Percentiles rank a stretch among this genome's conserved stretches.
Conservation (phyloP, 2,797 vertebrate species). For the Periophthalmus magnuspinnatus region DNA sequence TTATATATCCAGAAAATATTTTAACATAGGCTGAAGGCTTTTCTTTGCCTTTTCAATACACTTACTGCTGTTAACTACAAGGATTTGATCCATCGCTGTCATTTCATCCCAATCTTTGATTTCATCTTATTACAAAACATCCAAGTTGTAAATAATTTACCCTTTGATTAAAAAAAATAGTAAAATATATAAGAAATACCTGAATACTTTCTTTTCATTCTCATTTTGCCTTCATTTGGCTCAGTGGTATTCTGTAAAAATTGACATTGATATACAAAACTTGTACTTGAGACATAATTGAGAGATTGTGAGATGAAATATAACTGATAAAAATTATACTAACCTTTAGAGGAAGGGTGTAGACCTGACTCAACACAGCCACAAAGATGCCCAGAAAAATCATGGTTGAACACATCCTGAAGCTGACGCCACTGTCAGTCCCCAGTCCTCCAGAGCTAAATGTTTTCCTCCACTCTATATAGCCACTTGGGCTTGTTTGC, state of each 20-base stretch:
- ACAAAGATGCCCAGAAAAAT: conserved; percentile 53
- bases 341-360: conserved; percentile 72
- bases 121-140: conserved; percentile 61
- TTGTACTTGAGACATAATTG: not conserved
- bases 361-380: conserved; percentile 56
- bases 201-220: conserved; percentile 70
- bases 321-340: conserved; percentile 31
- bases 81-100: conserved; percentile 79
- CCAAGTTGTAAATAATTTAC: not conserved
- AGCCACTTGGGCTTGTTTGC: conserved; percentile 45
- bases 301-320: not conserved
- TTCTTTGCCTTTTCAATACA: not conserved
- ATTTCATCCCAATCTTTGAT: conserved; percentile 59
- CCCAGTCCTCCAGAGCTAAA: conserved; percentile 28
- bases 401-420: conserved; percentile 46
- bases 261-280: conserved; percentile 17
- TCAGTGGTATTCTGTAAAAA: conserved; percentile 70
- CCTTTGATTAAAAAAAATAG: no score
- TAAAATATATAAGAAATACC: conserved; percentile 46
- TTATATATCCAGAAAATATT: not conserved
- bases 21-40: not conserved
- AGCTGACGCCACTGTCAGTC: conserved; percentile 27
- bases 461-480: conserved; percentile 59
- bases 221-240: conserved; percentile 57
- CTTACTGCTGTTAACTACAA: conserved; percentile 74